phyloP scores from a whole-genome alignment of 2,888 invertebrate genomes.

The Ptilodon capucinus region DNA sequence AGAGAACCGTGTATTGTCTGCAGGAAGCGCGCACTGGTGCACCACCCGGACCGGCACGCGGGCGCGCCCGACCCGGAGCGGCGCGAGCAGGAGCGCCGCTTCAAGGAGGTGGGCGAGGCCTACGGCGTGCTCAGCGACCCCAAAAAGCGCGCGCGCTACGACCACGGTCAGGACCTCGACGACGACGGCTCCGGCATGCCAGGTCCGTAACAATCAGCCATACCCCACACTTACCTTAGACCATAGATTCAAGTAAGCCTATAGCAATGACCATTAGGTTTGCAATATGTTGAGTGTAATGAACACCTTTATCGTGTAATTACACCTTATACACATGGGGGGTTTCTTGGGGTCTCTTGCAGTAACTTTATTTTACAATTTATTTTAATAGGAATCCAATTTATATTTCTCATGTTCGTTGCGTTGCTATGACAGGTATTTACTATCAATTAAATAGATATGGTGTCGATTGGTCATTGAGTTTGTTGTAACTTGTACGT shows the following conservation, averaged over 20 bases:
- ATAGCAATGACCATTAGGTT: too few species aligned
- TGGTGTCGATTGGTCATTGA: not conserved
- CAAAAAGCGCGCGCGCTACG: conserved; percentile 94
- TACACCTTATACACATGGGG: too few species aligned
- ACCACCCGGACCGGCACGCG: conserved; percentile 97
- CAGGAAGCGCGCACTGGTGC: conserved; percentile 92
- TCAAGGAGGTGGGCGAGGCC: conserved; percentile 98
- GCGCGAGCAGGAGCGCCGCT: conserved; percentile 95
- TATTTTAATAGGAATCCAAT: too few species aligned
- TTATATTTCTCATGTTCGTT: too few species aligned
- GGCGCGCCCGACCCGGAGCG: conserved; percentile 92
- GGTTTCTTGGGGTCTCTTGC: too few species aligned
- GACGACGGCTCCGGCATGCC: conserved; percentile 83
- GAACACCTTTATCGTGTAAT: too few species aligned
- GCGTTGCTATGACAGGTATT: not conserved
- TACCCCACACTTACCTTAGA: too few species aligned
- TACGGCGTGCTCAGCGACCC: conserved; percentile 95
- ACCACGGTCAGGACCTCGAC: conserved; percentile 94
- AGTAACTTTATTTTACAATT: too few species aligned
- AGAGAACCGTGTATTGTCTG: conserved; percentile 9
- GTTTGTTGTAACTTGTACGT: not conserved
- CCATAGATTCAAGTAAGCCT: too few species aligned
- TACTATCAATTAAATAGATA: not conserved
- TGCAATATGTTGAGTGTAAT: too few species aligned
- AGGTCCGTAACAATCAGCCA: conserved; percentile 57